Evolutionary conservation across 2,797 vertebrate species (phyloP).

Genomic region (Diglossa cyanea): DNA sequence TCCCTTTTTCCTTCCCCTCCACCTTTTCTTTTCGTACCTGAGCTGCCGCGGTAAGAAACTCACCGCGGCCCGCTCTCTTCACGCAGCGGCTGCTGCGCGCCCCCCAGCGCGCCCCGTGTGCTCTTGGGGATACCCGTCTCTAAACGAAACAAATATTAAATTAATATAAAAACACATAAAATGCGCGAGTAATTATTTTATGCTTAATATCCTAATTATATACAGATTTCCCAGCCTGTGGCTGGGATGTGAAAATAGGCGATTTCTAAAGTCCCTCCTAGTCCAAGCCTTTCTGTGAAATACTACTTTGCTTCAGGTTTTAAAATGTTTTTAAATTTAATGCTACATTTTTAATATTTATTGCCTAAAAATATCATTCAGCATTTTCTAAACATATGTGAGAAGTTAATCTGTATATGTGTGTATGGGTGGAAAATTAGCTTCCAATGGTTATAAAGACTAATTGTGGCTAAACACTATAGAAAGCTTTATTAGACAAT

Average conservation of each 20-base stretch:
- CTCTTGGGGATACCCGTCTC: too few relatives aligned
- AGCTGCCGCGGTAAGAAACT: neutral
- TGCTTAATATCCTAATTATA: too few relatives aligned
- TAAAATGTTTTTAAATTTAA: neutral
- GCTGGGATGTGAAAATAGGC: too few relatives aligned
- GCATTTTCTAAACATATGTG: accelerated
- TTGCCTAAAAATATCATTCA: accelerated
- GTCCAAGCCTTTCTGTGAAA: neutral
- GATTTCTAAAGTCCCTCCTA: too few relatives aligned
- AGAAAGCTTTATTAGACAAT: neutral
- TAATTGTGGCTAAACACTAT: neutral
- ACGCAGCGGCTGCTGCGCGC: neutral
- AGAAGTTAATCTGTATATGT: accelerated
- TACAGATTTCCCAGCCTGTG: too few relatives aligned
- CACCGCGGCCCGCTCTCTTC: neutral
- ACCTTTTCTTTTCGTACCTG: neutral
- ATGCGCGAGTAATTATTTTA: neutral
- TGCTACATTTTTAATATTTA: neutral
- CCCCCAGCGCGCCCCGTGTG: accelerated
- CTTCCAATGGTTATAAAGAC: neutral
- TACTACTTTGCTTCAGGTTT: neutral
- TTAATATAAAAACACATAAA: neutral
- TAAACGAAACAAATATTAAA: neutral
- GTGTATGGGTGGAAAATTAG: accelerated
- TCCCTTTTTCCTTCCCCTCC: accelerated